phyloP scores from a whole-genome alignment of 1,140 invertebrate genomes.

The Drosophila punjabiensis region DNA sequence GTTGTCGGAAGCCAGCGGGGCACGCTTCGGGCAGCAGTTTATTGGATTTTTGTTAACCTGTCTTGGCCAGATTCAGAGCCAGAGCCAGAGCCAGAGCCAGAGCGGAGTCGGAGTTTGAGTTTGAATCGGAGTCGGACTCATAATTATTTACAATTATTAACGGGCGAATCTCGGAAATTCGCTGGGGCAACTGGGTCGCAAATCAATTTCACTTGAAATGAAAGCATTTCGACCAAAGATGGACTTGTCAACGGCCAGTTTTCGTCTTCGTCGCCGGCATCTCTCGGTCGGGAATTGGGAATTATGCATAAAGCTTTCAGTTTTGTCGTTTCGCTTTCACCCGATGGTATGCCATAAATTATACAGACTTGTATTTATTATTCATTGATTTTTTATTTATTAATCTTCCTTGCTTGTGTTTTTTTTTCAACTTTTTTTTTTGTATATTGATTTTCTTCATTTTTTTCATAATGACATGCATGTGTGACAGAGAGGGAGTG shows the following conservation, averaged over 20 bases:
- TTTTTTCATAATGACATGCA: slow-evolving; percentile 82
- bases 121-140: slow-evolving; percentile 34
- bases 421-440: slow-evolving; percentile 50
- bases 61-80: slow-evolving; percentile 42
- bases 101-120: neutral
- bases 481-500: slow-evolving; percentile 76
- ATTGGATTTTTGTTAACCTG: slow-evolving; percentile 49
- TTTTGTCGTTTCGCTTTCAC: slow-evolving; percentile 71
- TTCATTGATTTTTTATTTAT: slow-evolving; percentile 83
- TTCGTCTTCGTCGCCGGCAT: slow-evolving; percentile 31
- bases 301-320: slow-evolving; percentile 67
- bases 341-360: slow-evolving; percentile 57
- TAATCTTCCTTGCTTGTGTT: slow-evolving; percentile 73
- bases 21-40: slow-evolving; percentile 62
- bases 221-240: slow-evolving; percentile 73
- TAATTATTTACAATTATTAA: slow-evolving; percentile 81
- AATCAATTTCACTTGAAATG: slow-evolving; percentile 82
- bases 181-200: slow-evolving; percentile 74
- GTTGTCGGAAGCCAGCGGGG: slow-evolving; percentile 66
- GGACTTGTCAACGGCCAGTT: slow-evolving; percentile 61
- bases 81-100: neutral
- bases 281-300: slow-evolving; percentile 15
- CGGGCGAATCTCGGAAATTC: slow-evolving; percentile 65
- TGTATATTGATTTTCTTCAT: slow-evolving; percentile 79
- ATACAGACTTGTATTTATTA: slow-evolving; percentile 68